Evolutionary conservation across 2,113 vertebrate species (phyloP).

Genomic region (Solea senegalensis): DNA sequence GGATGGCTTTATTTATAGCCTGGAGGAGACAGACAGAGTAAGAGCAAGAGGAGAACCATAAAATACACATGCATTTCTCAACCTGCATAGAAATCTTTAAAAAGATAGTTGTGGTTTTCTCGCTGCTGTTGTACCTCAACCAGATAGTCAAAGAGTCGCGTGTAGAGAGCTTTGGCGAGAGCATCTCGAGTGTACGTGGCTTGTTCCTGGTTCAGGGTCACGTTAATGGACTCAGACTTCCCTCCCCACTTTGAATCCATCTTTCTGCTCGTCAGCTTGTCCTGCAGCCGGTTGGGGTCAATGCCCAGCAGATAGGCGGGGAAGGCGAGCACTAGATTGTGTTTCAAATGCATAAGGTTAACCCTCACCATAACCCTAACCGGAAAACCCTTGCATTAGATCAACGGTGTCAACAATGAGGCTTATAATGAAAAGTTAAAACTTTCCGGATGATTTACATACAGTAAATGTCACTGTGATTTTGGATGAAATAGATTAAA

Average conservation of each 20-base stretch:
- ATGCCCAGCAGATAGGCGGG: slow-evolving; percentile 95
- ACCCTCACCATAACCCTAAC: no score
- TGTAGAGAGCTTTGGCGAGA: slow-evolving; percentile 92
- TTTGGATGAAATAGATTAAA: no score
- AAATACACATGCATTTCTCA: not conserved
- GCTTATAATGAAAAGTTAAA: no score
- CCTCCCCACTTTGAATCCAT: slow-evolving; percentile 98
- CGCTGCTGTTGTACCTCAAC: slow-evolving; percentile 85
- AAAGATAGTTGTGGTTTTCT: not conserved
- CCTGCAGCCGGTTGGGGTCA: slow-evolving; percentile 86
- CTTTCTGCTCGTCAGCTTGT: slow-evolving; percentile 94
- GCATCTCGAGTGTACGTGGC: slow-evolving; percentile 92
- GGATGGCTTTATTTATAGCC: slow-evolving; percentile 95
- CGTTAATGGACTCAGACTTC: slow-evolving; percentile 90
- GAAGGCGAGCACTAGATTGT: slow-evolving; percentile 86
- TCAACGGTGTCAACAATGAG: no score
- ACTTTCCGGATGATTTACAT: no score
- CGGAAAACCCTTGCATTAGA: no score
- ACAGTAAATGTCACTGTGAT: no score
- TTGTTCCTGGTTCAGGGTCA: slow-evolving; percentile 95
- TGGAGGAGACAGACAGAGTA: slow-evolving; percentile 50
- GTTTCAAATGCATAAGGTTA: no score
- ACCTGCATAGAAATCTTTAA: not conserved
- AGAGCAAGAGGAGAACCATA: not conserved
- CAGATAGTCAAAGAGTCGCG: slow-evolving; percentile 92